Evolutionary conservation across 1,140 invertebrate species (phyloP).

Genomic region (Melipona quadrifasciata): DNA sequence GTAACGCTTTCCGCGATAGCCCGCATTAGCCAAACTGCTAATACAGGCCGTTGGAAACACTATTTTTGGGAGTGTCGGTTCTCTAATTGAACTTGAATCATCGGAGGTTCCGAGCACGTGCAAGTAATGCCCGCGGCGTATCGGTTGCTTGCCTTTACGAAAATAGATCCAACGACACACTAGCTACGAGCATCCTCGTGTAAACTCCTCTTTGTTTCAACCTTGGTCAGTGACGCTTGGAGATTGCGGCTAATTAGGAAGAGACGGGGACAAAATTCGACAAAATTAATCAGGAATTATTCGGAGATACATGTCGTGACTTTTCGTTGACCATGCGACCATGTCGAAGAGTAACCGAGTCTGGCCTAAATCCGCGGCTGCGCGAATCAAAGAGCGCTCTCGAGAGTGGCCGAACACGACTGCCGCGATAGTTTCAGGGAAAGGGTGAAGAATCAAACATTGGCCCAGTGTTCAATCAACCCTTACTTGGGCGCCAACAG

Average conservation of each 20-base stretch:
- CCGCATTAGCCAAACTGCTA: background rate
- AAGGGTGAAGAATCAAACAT: conserved; percentile 74
- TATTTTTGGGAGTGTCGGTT: conserved; percentile 37
- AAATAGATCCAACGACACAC: conserved; percentile 43
- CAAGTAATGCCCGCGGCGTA: too few relatives aligned
- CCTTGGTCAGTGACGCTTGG: background rate
- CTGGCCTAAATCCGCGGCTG: conserved; percentile 74
- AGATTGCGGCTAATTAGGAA: background rate
- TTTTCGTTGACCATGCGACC: background rate
- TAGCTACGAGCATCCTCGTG: background rate
- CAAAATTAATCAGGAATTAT: background rate
- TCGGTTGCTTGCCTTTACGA: background rate
- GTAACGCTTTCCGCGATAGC: background rate
- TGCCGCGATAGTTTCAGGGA: conserved; percentile 61
- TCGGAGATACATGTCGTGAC: background rate
- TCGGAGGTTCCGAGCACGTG: conserved; percentile 22
- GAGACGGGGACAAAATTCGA: background rate
- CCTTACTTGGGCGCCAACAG: conserved; percentile 55
- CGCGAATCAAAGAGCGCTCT: conserved; percentile 53
- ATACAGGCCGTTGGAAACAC: background rate
- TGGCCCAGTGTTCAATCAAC: conserved; percentile 72
- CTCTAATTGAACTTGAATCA: conserved; percentile 55
- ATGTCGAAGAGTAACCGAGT: conserved; percentile 59
- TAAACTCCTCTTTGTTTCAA: background rate
- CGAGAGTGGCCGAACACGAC: conserved; percentile 25